Evolutionary conservation across 2,797 vertebrate species (phyloP).

Genomic region (Dendrocincla fuliginosa): DNA sequence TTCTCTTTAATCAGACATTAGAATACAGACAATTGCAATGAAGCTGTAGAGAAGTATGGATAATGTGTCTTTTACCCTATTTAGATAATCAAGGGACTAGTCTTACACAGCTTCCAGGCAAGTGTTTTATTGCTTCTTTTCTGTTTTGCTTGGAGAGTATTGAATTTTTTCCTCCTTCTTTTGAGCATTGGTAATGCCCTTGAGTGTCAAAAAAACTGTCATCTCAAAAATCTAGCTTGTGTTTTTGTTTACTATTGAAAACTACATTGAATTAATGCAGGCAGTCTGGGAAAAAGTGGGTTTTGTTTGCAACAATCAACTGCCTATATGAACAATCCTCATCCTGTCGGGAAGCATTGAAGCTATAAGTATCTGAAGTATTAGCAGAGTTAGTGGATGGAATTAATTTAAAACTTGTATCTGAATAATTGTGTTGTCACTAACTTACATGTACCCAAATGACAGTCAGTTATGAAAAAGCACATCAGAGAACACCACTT

Average conservation of each 20-base stretch:
- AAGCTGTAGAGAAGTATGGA: neutral
- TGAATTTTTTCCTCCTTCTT: neutral
- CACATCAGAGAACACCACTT: neutral
- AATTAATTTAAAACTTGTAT: neutral
- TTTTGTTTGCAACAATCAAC: neutral
- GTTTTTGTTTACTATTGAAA: slow-evolving; percentile 22
- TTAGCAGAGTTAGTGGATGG: neutral
- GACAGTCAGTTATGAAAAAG: neutral
- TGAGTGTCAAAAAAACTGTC: neutral
- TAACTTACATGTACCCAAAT: neutral
- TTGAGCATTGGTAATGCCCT: neutral
- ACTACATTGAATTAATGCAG: neutral
- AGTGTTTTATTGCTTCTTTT: neutral
- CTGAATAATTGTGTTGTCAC: neutral
- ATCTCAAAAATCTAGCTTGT: neutral
- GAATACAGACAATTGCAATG: neutral
- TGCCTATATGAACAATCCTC: neutral
- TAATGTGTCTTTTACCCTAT: neutral
- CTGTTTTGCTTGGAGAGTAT: neutral
- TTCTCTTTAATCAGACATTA: neutral
- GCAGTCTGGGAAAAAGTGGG: neutral
- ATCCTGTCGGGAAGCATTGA: neutral
- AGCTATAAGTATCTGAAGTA: neutral
- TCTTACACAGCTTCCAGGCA: neutral
- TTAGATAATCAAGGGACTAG: neutral